Conservation (phyloP, 2,888 invertebrate genomes). For the Ophioninae sp. region DNA sequence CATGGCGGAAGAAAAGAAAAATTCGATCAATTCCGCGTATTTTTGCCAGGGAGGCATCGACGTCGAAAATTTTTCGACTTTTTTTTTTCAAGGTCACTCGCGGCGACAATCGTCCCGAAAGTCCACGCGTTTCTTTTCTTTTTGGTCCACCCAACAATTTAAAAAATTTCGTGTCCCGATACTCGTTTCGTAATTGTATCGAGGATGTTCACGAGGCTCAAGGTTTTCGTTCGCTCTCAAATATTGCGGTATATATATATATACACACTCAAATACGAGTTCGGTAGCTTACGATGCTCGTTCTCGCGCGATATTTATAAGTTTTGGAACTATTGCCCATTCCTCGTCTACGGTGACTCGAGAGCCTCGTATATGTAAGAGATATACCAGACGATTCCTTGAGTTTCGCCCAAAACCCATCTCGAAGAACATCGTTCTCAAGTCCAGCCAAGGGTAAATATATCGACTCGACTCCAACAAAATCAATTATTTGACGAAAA, state of each 20-base stretch:
- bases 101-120: neutral
- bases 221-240: constrained; percentile 1
- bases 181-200: neutral
- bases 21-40: too few relatives aligned
- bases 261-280: constrained; percentile 22
- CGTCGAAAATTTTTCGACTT: neutral
- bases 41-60: too few relatives aligned
- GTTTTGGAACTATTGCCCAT: constrained; percentile 58
- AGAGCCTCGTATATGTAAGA: constrained; percentile 5
- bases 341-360: constrained; percentile 24
- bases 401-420: neutral
- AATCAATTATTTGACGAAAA: too few relatives aligned
- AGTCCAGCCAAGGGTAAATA: too few relatives aligned
- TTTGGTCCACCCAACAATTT: neutral
- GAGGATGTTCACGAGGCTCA: neutral
- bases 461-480: too few relatives aligned
- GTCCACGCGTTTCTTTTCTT: neutral
- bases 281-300: constrained; percentile 32
- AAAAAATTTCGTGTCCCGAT: neutral
- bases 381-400: constrained; percentile 11
- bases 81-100: constrained; percentile 10
- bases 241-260: neutral
- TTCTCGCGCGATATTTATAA: constrained; percentile 62
- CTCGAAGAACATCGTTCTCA: neutral
- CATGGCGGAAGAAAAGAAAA: too few relatives aligned